Evolutionary conservation across 2,113 vertebrate genomes (phyloP).

Genomic region (Empidonax traillii): DNA sequence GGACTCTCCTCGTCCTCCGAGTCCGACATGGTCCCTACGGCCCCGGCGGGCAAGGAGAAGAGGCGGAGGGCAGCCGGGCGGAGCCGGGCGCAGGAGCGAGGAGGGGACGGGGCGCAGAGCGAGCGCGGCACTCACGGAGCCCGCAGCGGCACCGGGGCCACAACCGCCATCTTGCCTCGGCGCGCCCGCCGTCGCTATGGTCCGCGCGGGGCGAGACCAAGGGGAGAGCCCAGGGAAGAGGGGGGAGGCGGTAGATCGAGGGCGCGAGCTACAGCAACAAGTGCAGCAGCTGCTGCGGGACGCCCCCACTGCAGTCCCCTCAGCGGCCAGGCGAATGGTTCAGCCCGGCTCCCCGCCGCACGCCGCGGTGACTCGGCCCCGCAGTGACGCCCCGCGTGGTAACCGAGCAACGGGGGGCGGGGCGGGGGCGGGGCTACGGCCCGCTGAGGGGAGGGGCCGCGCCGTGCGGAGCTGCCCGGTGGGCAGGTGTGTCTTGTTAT

Average conservation of each 20-base stretch:
- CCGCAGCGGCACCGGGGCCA: fast-evolving
- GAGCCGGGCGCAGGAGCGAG: not conserved
- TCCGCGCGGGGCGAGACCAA: not conserved
- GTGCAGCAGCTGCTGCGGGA: not conserved
- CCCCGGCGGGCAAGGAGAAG: not conserved
- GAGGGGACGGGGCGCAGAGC: not conserved
- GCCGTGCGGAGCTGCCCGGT: fast-evolving
- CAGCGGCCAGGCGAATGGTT: not conserved
- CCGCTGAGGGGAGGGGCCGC: fast-evolving
- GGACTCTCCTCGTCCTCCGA: constrained; percentile 94
- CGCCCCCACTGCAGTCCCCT: not conserved
- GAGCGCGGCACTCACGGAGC: not conserved
- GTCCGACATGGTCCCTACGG: constrained; percentile 85
- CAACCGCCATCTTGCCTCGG: constrained; percentile 81
- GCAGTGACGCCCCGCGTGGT: constrained; percentile 72
- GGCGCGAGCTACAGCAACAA: not conserved
- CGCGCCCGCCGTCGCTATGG: constrained; percentile 11
- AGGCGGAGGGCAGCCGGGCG: not conserved
- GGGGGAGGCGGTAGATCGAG: not conserved
- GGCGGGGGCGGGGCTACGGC: not conserved
- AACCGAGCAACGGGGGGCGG: constrained; percentile 58
- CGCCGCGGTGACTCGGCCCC: constrained; percentile 6
- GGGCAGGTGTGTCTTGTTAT: fast-evolving
- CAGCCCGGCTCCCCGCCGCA: fast-evolving
- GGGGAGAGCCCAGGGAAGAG: fast-evolving